phyloP scores from a whole-genome alignment of 1,140 invertebrate species.

The Lordiphosa collinella region DNA sequence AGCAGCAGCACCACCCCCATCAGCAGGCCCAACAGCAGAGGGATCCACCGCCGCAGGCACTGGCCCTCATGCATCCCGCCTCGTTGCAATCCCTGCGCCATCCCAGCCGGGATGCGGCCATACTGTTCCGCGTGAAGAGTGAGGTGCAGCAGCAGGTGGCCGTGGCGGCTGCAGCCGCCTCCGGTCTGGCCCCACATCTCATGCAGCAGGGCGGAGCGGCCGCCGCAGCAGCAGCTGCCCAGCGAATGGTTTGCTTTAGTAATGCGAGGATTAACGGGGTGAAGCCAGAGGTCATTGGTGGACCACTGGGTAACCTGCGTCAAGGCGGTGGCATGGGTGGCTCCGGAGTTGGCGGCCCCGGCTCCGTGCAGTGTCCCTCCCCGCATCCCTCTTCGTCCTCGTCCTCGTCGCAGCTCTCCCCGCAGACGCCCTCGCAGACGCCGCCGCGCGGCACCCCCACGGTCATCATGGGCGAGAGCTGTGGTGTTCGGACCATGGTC shows the following conservation, averaged over 20 bases:
- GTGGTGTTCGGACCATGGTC: constrained; percentile 94
- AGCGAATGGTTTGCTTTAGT: constrained; percentile 83
- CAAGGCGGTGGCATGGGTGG: constrained; percentile 34
- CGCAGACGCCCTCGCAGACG: constrained; percentile 82
- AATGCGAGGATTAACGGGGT: constrained; percentile 86
- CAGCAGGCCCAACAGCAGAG: constrained; percentile 54
- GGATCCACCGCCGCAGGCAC: constrained; percentile 65
- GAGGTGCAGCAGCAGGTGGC: constrained; percentile 77
- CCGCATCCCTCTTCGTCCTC: constrained; percentile 79
- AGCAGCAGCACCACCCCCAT: constrained; percentile 63
- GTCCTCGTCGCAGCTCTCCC: constrained; percentile 80
- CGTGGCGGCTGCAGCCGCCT: constrained; percentile 46
- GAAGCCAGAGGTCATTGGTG: constrained; percentile 89
- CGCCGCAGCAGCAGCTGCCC: constrained; percentile 69
- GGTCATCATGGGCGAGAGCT: constrained; percentile 94
- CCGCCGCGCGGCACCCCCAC: constrained; percentile 88
- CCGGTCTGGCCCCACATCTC: constrained; percentile 59
- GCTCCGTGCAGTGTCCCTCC: constrained; percentile 66
- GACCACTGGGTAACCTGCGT: constrained; percentile 83
- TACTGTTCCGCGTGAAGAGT: constrained; percentile 78
- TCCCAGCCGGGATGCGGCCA: constrained; percentile 68
- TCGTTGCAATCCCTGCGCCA: constrained; percentile 72
- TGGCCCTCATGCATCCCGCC: constrained; percentile 74
- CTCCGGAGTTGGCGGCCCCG: constrained; percentile 4
- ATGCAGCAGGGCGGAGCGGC: constrained; percentile 70